These are phyloP conservation scores for Drosophila erecta DNA, from an alignment of 1,140 invertebrate species.

Conservation along the genomic window DNA sequence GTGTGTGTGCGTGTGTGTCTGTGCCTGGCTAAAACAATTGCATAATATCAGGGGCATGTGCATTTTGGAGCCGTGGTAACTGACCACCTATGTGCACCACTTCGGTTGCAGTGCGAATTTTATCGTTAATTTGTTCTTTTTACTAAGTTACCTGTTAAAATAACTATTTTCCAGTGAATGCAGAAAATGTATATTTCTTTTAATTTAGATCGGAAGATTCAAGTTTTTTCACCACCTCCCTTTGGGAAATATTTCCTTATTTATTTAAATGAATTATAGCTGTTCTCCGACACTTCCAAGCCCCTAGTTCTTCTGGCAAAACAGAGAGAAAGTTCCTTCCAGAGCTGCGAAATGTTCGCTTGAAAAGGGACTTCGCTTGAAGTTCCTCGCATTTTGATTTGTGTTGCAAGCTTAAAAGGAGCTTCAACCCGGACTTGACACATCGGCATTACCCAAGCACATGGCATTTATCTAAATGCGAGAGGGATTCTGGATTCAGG, in stretches of 20 bases:
- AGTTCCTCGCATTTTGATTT: slow-evolving; percentile 52
- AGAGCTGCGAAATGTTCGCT: not conserved
- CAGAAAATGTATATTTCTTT: no score
- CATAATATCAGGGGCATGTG: slow-evolving; percentile 40
- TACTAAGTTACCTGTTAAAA: not conserved
- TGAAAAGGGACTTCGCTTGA: no score
- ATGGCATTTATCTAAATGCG: slow-evolving; percentile 46
- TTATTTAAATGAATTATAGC: slow-evolving; percentile 1
- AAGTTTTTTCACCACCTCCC: not conserved
- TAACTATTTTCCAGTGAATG: not conserved
- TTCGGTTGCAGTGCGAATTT: not conserved
- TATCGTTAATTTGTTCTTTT: not conserved
- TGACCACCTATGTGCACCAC: not conserved
- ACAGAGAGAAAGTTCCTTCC: not conserved
- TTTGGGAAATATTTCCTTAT: not conserved
- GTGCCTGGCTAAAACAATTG: slow-evolving; percentile 48
- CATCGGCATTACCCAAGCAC: slow-evolving; percentile 14
- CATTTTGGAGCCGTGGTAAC: not conserved
- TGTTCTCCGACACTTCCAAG: not conserved
- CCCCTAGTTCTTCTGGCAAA: not conserved
- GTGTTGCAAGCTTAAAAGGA: slow-evolving; percentile 18
- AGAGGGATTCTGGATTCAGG: slow-evolving; percentile 1
- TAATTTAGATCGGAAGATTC: not conserved
- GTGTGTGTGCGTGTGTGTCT: slow-evolving; percentile 1
- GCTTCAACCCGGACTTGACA: slow-evolving; percentile 27